Evolutionary conservation across 2,113 vertebrate genomes (phyloP).

Genomic region (Calcarius ornatus): DNA sequence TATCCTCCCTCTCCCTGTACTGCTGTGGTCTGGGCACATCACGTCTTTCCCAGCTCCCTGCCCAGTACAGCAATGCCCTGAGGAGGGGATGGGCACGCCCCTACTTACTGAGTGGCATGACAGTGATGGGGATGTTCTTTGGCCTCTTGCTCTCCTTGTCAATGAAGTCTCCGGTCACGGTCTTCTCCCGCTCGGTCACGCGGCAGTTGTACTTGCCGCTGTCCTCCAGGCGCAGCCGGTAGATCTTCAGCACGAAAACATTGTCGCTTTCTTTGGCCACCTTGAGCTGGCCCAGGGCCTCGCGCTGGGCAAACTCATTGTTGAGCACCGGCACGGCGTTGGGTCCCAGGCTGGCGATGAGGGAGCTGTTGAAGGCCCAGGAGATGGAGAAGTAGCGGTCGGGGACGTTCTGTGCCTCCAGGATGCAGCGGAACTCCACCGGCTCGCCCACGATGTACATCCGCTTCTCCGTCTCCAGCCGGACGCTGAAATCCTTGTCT

Average conservation of each 20-base stretch:
- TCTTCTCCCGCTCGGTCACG: constrained; percentile 91
- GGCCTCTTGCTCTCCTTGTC: constrained; percentile 94
- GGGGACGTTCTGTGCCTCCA: constrained; percentile 90
- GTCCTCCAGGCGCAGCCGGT: constrained; percentile 86
- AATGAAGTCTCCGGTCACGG: constrained; percentile 90
- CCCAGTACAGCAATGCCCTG: neutral
- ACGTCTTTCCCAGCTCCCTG: neutral
- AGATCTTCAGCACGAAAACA: constrained; percentile 89
- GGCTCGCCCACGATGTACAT: constrained; percentile 90
- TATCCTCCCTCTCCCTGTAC: neutral
- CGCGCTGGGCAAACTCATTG: constrained; percentile 83
- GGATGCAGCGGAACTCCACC: constrained; percentile 90
- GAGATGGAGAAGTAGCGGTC: constrained; percentile 96
- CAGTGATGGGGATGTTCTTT: constrained; percentile 91
- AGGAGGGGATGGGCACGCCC: neutral
- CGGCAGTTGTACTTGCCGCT: constrained; percentile 95
- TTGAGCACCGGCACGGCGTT: constrained; percentile 89
- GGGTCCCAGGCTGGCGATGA: constrained; percentile 91
- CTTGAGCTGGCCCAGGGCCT: constrained; percentile 87
- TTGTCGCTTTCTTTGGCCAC: constrained; percentile 87
- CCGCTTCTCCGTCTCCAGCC: constrained; percentile 91
- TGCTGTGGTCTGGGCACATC: accelerated
- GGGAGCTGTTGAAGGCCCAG: constrained; percentile 98
- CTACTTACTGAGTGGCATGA: constrained; percentile 91
- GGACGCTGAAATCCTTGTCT: constrained; percentile 95